Evolutionary conservation across 2,888 invertebrate species (phyloP).

Genomic region (Tenthredo notha): DNA sequence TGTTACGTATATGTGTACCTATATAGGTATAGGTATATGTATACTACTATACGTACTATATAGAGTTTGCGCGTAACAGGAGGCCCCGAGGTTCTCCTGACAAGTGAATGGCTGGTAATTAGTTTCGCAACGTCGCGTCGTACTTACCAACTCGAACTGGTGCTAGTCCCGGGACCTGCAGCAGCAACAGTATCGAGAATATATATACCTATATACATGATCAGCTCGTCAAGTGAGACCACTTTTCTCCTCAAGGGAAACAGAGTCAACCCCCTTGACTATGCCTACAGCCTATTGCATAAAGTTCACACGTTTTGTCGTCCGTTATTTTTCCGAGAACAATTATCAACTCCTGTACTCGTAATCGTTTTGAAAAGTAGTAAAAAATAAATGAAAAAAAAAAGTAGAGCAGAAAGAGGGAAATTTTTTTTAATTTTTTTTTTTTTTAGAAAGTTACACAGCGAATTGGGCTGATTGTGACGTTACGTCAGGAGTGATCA

Average conservation of each 20-base stretch:
- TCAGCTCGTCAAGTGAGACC: neutral
- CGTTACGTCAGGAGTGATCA: neutral
- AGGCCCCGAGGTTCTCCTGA: constrained; percentile 14
- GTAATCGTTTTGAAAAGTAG: neutral
- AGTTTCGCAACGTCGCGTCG: constrained; percentile 47
- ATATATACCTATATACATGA: neutral
- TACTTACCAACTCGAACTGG: constrained; percentile 2
- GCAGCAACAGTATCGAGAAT: too few species aligned
- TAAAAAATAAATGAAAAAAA: too few species aligned
- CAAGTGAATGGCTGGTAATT: constrained; percentile 48
- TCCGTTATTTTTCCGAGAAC: neutral
- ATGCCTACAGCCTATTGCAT: neutral
- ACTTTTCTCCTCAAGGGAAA: constrained; percentile 10
- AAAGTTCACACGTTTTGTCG: constrained; percentile 1
- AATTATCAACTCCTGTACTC: neutral
- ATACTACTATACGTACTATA: neutral
- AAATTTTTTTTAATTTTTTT: too few species aligned
- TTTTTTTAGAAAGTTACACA: neutral
- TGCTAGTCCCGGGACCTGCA: neutral
- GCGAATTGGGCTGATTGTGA: neutral
- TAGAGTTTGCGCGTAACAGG: constrained; percentile 36
- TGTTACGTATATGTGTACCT: neutral
- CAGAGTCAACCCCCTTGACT: constrained; percentile 1
- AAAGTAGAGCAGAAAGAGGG: too few species aligned
- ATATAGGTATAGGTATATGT: too few species aligned